Evolutionary conservation across 2,888 invertebrate genomes (phyloP), one percentile per base, ranked within the genome.

Genomic region (Miltochrista miniata): DNA sequence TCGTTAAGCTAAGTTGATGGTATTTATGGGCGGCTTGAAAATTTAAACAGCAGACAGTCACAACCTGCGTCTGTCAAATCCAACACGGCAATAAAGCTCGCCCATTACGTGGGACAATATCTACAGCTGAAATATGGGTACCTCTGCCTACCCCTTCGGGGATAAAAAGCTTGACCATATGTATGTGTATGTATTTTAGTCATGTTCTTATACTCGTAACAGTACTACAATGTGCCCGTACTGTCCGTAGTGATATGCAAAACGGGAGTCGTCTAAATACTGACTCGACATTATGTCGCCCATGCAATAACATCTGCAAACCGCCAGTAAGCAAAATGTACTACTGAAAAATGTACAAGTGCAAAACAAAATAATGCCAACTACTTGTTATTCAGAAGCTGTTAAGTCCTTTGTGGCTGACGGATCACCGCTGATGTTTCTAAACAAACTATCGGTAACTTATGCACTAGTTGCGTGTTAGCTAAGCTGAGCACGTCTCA

Each of bases 371-470:
- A 10, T 44, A 54, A 64, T 48, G 49, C 35, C 35, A 5, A 30
- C 39, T 47, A 44, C 24, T 62, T 62, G 45, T 11, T 47, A 61
- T 61, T 61, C 64, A 45, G 38, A 43, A 45, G 50, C 51, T 38
- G 48, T 18, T 43, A 33, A 49, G 41, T 37, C 34, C 42, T 56
- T 42, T 45, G 39, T 55, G 50, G 52, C 48, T 51, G 52, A 55
- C 40, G 42, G 44, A 43, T 44, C 42, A 29, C 15, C 11, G 13
- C 12, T 33, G 12, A 7, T 36, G 18, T 34, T 40, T 8, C 14
- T 43, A 29, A 43, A 10, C 12, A 35, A 44, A 48, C 44, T 44
- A 48, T 48, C 44, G 48, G 18, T 39, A 42, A 44, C 12, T 40
- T 33, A 47, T 44, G 38, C 35, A 42, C 42, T 43, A 43, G 24